Conservation (phyloP, 64 coral and sea anemone species). For the Platygyra sinensis region DNA sequence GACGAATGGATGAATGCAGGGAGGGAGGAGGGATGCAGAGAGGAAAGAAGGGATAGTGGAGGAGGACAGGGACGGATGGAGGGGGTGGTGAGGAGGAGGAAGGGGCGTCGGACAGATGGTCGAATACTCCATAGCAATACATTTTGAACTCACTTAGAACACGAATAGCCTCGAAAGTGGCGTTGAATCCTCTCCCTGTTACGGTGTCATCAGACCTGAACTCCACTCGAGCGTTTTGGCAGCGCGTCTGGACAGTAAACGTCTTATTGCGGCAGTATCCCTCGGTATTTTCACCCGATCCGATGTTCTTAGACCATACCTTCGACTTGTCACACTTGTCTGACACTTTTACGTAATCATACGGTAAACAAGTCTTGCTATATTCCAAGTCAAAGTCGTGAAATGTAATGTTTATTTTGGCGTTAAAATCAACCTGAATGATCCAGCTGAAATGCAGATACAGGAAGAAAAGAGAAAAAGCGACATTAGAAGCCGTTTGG, state of each 20-base stretch:
- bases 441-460: conserved; percentile 28
- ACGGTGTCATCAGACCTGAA: conserved; percentile 70
- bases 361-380: conserved; percentile 74
- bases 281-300: neutral
- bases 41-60: too few species aligned
- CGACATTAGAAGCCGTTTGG: neutral
- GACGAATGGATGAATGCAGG: neutral
- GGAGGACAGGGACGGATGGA: neutral
- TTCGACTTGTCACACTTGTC: conserved; percentile 44
- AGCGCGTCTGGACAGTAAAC: conserved; percentile 71
- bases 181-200: conserved; percentile 79
- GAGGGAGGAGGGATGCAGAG: neutral
- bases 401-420: conserved; percentile 52
- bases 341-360: conserved; percentile 66
- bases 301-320: conserved; percentile 18
- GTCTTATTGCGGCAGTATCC: conserved; percentile 65
- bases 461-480: neutral
- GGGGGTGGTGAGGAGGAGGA: neutral
- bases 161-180: conserved; percentile 49
- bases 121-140: too few species aligned
- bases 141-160: conserved; percentile 40
- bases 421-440: neutral
- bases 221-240: conserved; percentile 44
- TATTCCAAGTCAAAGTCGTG: conserved; percentile 84
- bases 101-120: too few species aligned